These are phyloP conservation scores for Phylloscopus whistleri DNA, from an alignment of 2,113 vertebrate genomes.

Conservation along the genomic window DNA sequence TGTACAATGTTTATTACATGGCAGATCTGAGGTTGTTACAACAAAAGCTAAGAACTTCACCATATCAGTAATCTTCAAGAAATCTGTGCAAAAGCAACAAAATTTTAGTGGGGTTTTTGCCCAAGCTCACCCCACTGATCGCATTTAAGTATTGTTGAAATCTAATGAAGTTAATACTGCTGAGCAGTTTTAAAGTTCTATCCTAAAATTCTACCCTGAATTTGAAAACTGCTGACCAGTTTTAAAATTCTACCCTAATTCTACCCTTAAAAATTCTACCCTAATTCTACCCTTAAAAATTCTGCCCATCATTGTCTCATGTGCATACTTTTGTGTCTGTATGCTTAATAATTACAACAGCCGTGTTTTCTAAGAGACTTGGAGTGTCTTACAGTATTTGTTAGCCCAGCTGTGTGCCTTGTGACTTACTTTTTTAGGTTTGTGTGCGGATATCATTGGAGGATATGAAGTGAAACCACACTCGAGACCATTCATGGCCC, in stretches of 20 bases:
- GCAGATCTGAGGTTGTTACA: neutral
- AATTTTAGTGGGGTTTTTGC: neutral
- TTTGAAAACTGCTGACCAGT: too few species aligned
- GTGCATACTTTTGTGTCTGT: neutral
- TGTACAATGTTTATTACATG: neutral
- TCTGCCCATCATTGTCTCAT: neutral
- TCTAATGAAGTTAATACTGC: neutral
- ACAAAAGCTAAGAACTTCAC: neutral
- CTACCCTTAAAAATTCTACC: too few species aligned
- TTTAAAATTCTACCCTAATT: too few species aligned
- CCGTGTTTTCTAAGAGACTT: neutral
- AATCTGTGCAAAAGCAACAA: neutral
- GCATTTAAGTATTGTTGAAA: neutral
- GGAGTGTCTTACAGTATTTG: neutral
- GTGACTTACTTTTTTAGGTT: constrained; percentile 40
- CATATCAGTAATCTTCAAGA: neutral
- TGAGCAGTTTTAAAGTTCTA: neutral
- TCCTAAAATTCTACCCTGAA: too few species aligned
- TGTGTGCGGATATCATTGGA: constrained; percentile 67
- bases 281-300: too few species aligned
- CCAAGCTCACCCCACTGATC: neutral
- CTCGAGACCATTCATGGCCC: constrained; percentile 74
- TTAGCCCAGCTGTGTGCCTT: neutral
- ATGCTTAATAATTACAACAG: neutral
- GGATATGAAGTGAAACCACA: constrained; percentile 62